Evolutionary conservation across 2,113 vertebrate genomes (phyloP).

Genomic region (Platysternon megacephalum): DNA sequence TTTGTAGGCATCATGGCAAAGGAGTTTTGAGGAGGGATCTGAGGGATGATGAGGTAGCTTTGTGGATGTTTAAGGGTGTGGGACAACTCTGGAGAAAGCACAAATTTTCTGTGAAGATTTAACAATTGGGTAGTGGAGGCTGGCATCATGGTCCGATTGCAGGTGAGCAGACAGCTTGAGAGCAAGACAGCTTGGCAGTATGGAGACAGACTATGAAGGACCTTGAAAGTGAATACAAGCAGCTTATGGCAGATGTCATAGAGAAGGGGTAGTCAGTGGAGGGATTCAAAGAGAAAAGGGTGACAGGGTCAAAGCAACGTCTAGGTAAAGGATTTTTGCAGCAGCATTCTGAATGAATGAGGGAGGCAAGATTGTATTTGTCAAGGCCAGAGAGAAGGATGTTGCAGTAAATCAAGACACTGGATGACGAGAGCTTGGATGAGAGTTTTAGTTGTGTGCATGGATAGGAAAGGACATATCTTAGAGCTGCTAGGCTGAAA

Average conservation of each 20-base stretch:
- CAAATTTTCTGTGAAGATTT: neutral
- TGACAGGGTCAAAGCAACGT: neutral
- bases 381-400: neutral
- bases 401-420: neutral
- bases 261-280: neutral
- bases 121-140: neutral
- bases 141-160: neutral
- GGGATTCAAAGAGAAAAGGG: neutral
- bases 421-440: neutral
- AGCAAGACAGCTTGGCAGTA: neutral
- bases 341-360: neutral
- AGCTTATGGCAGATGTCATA: neutral
- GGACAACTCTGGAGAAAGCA: neutral
- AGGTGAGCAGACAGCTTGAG: neutral
- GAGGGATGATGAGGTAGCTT: neutral
- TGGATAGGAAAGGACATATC: neutral
- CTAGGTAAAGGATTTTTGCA: neutral
- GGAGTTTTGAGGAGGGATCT: neutral
- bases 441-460: neutral
- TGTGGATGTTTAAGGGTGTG: neutral
- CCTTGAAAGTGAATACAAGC: neutral
- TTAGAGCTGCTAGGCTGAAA: neutral
- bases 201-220: neutral
- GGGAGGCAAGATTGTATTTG: neutral
- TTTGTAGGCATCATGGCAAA: neutral